These are phyloP conservation scores for Sturnira hondurensis DNA, from an alignment of 2,113 vertebrate species.

Conservation along the genomic window DNA sequence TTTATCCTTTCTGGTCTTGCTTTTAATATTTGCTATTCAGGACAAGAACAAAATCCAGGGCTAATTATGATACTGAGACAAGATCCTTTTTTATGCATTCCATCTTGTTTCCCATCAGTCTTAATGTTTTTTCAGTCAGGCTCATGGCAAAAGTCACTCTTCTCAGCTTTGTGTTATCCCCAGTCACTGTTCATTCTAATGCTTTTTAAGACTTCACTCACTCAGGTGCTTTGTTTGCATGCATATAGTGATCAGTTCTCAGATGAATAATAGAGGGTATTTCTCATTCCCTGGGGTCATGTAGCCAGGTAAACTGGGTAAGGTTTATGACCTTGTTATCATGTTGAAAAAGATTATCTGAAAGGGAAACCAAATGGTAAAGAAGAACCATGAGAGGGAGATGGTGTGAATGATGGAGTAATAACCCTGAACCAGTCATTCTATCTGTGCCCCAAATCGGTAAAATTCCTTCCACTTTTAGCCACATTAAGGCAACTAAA, in stretches of 20 bases:
- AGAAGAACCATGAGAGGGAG: not conserved
- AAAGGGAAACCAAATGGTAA: not conserved
- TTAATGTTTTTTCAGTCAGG: not conserved
- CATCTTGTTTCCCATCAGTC: not conserved
- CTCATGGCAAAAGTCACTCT: not conserved
- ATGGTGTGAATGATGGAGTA: rapidly evolving
- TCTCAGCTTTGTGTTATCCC: not conserved
- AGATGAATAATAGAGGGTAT: not conserved
- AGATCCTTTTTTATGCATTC: not conserved
- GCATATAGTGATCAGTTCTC: not conserved
- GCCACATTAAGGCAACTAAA: not conserved
- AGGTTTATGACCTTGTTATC: not conserved
- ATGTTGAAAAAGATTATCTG: not conserved
- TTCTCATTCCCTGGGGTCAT: not conserved
- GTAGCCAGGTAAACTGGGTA: rapidly evolving
- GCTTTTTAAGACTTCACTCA: not conserved
- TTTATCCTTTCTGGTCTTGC: not conserved
- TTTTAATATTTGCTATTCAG: not conserved
- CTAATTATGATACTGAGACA: not conserved
- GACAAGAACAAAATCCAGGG: not conserved
- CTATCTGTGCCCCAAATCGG: not conserved
- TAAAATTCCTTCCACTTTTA: not conserved
- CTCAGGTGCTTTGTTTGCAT: not conserved
- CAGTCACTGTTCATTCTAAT: not conserved
- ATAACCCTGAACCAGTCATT: not conserved